A percentile compares a stretch with the other conserved stretches of the same genome.
phyloP scores from a whole-genome alignment of 2,888 invertebrate species.

The Camponotus fellah region DNA sequence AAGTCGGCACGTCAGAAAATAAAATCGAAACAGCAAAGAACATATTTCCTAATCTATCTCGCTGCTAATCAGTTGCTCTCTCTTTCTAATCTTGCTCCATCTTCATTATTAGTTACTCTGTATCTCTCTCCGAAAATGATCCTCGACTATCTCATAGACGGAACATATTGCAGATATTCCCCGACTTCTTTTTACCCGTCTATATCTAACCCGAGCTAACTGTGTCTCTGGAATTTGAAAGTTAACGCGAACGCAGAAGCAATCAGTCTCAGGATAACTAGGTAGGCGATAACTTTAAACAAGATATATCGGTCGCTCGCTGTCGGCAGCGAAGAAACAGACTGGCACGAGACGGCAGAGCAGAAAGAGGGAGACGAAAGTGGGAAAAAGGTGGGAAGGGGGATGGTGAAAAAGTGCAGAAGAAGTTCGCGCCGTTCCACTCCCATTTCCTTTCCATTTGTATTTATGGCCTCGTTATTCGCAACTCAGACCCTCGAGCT shows the following conservation, averaged over 20 bases:
- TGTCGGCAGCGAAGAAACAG: constrained; percentile 57
- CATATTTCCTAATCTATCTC: not conserved
- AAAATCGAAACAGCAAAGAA: not conserved
- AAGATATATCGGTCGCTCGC: constrained; percentile 75
- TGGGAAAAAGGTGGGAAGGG: constrained; percentile 40
- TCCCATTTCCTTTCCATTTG: constrained; percentile 80
- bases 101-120: not conserved
- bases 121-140: not conserved
- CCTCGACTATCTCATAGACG: not conserved
- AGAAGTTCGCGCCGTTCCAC: constrained; percentile 67
- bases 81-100: not conserved
- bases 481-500: constrained; percentile 56
- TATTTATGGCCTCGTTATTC: constrained; percentile 77
- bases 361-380: constrained; percentile 52
- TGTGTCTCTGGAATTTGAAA: constrained; percentile 37
- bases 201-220: not conserved
- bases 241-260: constrained; percentile 71
- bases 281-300: constrained; percentile 80
- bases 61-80: too few relatives aligned
- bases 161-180: not conserved
- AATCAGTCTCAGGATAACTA: constrained; percentile 79
- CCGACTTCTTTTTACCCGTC: not conserved
- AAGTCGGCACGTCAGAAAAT: too few relatives aligned
- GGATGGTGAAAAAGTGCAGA: constrained; percentile 62
- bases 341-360: constrained; percentile 60